phyloP scores from a whole-genome alignment of 2,797 vertebrate genomes.

The Phoebastria nigripes region DNA sequence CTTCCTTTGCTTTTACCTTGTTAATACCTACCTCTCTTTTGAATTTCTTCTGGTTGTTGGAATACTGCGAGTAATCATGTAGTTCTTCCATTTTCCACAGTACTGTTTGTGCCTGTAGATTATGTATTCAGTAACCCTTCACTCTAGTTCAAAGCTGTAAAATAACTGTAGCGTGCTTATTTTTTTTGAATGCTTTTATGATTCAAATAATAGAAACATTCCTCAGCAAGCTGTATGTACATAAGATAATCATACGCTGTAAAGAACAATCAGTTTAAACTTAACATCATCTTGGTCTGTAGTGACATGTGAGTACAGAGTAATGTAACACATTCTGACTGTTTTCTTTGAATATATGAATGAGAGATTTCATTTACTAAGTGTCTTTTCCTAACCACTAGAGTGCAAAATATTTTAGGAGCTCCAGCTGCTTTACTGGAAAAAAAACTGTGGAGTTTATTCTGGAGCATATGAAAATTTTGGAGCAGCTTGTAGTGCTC shows the following conservation, averaged over 20 bases:
- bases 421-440: slow-evolving; percentile 39
- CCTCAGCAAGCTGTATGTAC: background rate
- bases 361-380: slow-evolving; percentile 13
- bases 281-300: background rate
- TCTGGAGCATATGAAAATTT: slow-evolving; percentile 53
- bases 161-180: background rate
- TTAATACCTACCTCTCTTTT: background rate
- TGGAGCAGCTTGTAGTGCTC: slow-evolving; percentile 10
- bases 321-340: background rate
- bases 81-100: background rate
- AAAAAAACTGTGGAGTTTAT: slow-evolving; percentile 54
- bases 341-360: background rate
- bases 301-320: background rate
- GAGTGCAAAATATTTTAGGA: slow-evolving; percentile 49
- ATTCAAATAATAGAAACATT: background rate
- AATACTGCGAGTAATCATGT: background rate
- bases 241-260: background rate
- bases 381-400: slow-evolving; percentile 4
- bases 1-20: background rate
- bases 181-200: background rate
- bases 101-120: background rate
- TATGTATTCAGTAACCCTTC: background rate
- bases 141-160: background rate
- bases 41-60: background rate
- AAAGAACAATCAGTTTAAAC: background rate